Percentiles rank a stretch among this genome's conserved stretches.
phyloP scores from a whole-genome alignment of 2,888 invertebrate genomes.

The Hermodice carunculata region DNA sequence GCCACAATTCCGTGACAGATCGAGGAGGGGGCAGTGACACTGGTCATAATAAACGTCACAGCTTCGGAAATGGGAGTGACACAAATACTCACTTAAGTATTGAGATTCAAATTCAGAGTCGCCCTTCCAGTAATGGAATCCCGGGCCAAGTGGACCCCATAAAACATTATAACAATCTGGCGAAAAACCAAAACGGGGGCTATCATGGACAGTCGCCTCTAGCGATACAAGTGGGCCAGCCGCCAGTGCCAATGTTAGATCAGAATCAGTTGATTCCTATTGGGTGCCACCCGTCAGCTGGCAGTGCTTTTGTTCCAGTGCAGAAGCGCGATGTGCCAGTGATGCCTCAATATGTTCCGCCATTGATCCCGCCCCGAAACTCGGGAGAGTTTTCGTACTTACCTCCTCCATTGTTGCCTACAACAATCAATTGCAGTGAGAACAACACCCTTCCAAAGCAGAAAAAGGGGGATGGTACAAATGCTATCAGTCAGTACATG shows the following conservation, averaged over 20 bases:
- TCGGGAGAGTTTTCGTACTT: no score
- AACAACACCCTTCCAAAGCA: no score
- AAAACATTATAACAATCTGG: background rate
- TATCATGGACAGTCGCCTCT: no score
- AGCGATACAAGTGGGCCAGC: background rate
- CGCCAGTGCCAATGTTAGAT: constrained; percentile 16
- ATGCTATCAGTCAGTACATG: constrained; percentile 30
- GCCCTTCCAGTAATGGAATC: background rate
- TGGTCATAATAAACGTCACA: constrained; percentile 26
- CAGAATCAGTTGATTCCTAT: constrained; percentile 40
- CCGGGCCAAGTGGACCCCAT: background rate
- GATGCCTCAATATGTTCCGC: no score
- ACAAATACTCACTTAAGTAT: constrained; percentile 55
- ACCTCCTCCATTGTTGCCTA: no score
- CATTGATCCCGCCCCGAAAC: no score
- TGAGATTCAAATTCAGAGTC: constrained; percentile 55
- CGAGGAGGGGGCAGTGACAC: background rate
- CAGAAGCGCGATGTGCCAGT: no score
- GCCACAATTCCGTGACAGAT: constrained; percentile 3
- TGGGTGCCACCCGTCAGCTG: constrained; percentile 14
- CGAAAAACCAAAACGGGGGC: no score
- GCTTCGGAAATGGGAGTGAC: constrained; percentile 48
- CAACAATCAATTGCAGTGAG: no score
- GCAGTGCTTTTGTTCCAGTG: no score
- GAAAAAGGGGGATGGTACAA: no score